Base-by-base conservation (phyloP, 2,797 vertebrate genomes). In the Zenarchopterus dispar region DNA sequence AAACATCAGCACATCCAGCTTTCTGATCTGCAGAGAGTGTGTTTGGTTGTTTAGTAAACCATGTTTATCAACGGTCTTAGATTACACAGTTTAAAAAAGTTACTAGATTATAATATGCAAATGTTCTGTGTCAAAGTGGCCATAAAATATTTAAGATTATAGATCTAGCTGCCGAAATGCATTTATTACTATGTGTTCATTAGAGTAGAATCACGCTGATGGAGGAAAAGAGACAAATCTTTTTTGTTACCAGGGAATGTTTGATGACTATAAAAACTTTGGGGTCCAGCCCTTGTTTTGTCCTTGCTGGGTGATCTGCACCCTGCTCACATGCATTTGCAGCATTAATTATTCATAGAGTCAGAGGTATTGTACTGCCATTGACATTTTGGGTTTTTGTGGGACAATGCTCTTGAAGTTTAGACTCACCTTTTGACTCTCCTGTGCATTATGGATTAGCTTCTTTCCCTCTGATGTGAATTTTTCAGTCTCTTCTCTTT, bases 341-440 rank as follows among this genome's bases (percentile, higher is more conserved):
- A 8, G 19, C 76, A 87, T 87, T 72, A 76, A 83, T 86, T 83
- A 89, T 88, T 84, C 75, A 89, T 89, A 55, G 23, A 43, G 73
- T 84, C 56, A 3, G 65, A 33, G 24, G 63, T 84, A 67, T 79
- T 82, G 65, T 70, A 67, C 67, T 58, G 77, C 77, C 67, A 81
- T 76, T 79, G 85, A 85, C 81, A 87, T 80, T 83, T 79, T 70
- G 52, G 73, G 56, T 70, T 74, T 85, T 75, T 61, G 41, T 54
- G 61, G 67, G 77, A 79, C 80, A 71, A 41, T 17, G 24, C 46
- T 73, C 49, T 64, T 80, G 56, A 78, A 62, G 71, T 79, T 67
- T 68, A 19, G 31, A 47, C 43, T 75, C 73, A 67, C 70, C 81
- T 66, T 75, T 76, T 41, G 57, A 68, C 66, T 56, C 54, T 22